Evolutionary conservation across 2,888 invertebrate genomes (phyloP), one percentile per base, ranked within the genome.

Genomic region (Epistrophe eligans): DNA sequence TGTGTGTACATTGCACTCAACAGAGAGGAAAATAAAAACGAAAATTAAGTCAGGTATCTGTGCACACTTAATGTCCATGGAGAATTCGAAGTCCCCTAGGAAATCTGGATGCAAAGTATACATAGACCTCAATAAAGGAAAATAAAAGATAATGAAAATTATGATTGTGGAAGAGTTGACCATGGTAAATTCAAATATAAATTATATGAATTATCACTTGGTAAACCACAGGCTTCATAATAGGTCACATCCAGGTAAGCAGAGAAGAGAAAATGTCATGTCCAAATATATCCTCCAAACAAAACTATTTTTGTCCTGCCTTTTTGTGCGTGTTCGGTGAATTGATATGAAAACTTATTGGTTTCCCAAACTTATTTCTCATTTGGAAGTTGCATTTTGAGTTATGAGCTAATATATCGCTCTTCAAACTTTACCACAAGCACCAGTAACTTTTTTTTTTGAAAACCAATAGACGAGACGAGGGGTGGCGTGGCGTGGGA

Each of bases 141-240:
- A 45, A 40, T 32, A 35, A 17, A 71, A 43, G 17, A 43, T 50
- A 35, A 35, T 35, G 17, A 70, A 35, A 40, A 70, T 28, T 6
- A 28, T 28, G 24, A n/a, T n/a, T 24, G 17, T 28, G 28, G 17
- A 55, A 52, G 73, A 74, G 60, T 45, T 70, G 52, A 48, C 45
- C 64, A 45, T 52, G 11, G 38, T 52, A 58, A 35, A 76, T 71
- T 67, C 58, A 70, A 67, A 71, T 43, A 62, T 32, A 74, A 74
- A 85, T 82, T 77, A 83, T 76, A 83, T 55, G 74, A 79, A 83
- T 87, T 83, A 83, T 87, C 87, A 79, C 76, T 83, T 72, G 76
- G 83, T 60, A 66, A 79, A 58, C 70, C 77, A 73, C 55, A 52
- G 17, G 11, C 11, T 24, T 15, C 43, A 45, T 13, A 6, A 24